Evolutionary conservation across 1,140 invertebrate species (phyloP), one percentile per base, ranked within the genome.

Genomic region (Chionoecetes opilio): DNA sequence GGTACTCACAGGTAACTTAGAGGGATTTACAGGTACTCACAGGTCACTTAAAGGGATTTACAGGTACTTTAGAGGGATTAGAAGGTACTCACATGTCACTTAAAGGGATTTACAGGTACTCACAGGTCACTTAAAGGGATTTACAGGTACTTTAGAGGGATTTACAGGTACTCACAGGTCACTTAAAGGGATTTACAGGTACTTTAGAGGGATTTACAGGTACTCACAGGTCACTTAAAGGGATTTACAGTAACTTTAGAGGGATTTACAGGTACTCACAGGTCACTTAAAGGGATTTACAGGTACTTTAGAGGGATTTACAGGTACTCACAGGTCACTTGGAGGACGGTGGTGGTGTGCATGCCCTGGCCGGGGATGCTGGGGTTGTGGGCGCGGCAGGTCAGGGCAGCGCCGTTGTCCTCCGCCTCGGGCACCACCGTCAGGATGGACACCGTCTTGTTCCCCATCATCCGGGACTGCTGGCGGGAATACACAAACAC

Each of bases 371-470:
- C 86, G 21, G 86, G 63, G 6, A 95, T 93, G 63, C 86, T 93
- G 35, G 94, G 94, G 82, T 95, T 95, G 35, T 89, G 38, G 9
- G 94, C 94, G 17, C 91, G 63, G 86, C 94, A 95, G 75, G 91
- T 93, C 11, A 95, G 91, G 34, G 46, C 82, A n/a, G 94, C 94
- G 0, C 94, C 94, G 94, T 95, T 91, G 87, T 95, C 94, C 38
- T 88, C 75, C 46, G 91, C 91, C 35, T 37, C 75, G 5, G 94
- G 94, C n/a, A 85, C 29, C 11, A 95, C 31, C 21, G n/a, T 90
- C 9, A 95, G 46, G 9, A 37, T 29, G 5, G 94, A 95, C 9
- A 75, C 35, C 14, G 94, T 95, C 21, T 53, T 86, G 46, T 95
- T 85, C 21, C 94, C 94, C 21, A 95, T 8, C 32, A 84, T 35